phyloP scores from a whole-genome alignment of 2,888 invertebrate genomes.

The Drosophila nr. perissopoda region DNA sequence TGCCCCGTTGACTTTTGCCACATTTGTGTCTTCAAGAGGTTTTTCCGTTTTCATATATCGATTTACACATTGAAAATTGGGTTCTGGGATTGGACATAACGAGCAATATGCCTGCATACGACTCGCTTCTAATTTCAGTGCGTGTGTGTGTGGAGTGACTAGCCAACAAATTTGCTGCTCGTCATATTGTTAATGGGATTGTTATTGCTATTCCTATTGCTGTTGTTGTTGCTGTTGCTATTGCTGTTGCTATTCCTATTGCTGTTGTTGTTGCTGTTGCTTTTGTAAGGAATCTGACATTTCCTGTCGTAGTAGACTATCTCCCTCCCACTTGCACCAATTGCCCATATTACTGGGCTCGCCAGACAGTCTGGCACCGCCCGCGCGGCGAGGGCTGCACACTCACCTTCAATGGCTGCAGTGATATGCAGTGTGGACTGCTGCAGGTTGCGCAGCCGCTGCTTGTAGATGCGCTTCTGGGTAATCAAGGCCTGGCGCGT shows the following conservation, averaged over 20 bases:
- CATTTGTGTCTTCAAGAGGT: conserved; percentile 60
- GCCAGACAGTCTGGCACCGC: conserved; percentile 79
- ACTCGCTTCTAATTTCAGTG: conserved; percentile 65
- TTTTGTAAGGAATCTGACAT: conserved; percentile 55
- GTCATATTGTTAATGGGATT: conserved; percentile 10
- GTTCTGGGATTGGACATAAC: conserved; percentile 25
- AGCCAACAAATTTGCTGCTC: conserved; percentile 53
- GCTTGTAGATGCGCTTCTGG: conserved; percentile 87
- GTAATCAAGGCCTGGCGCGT: conserved; percentile 85
- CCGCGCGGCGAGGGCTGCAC: conserved; percentile 26
- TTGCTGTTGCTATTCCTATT: background rate
- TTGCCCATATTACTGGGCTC: conserved; percentile 23
- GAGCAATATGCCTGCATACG: conserved; percentile 48
- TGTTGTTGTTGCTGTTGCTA: conserved; percentile 3
- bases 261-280: conserved; percentile 43
- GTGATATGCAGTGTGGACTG: conserved; percentile 85
- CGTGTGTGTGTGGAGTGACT: conserved; percentile 38
- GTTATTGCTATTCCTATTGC: conserved; percentile 6
- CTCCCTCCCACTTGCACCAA: background rate
- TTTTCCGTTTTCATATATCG: conserved; percentile 76
- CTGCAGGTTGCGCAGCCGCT: conserved; percentile 86
- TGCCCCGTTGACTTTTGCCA: conserved; percentile 49
- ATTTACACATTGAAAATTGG: conserved; percentile 61
- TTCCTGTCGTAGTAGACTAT: conserved; percentile 56
- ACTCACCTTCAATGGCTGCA: conserved; percentile 84